Evolutionary conservation across 2,888 invertebrate species (phyloP), one percentile per base, ranked within the genome.

Genomic region (Amaurobius ferox): DNA sequence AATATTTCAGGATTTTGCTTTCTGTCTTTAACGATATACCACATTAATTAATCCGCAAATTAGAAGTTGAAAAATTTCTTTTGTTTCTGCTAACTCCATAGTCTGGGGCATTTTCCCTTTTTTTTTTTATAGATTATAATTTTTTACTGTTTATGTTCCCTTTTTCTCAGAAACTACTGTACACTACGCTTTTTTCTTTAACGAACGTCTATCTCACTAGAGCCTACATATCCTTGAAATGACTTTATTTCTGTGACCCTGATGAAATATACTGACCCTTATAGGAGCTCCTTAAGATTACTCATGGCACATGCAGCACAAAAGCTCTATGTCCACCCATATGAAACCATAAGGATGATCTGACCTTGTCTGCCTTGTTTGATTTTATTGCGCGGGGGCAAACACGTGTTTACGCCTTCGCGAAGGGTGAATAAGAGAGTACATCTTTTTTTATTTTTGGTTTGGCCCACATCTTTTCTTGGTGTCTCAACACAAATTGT

Each of bases 211-310:
- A 19, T 55, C 19, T 19, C 55, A 55, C 55, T 23, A 2, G 16
- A 55, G 23, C 55, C 55, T 23, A 55, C 55, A 55, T 55, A 19
- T 55, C 23, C 55, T 55, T 55, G 13, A 55, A 23, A 55, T 23
- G 23, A 19, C 23, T 23, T 55, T 55, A 23, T 23, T 55, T 1
- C 23, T 23, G 44, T 13, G 23, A 55, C 55, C 55, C 23, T 55
- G 55, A 55, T 55, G 19, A 55, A 23, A 55, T 3, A 23, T 19
- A 55, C 23, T 55, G 55, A 55, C 55, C 55, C 55, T 55, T 55
- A 55, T 55, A 23, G 19, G 55, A 55, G 23, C 7, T 55, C 2
- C 16, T n/a, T n/a, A n/a, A n/a, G n/a, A n/a, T n/a, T n/a, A n/a
- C n/a, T n/a, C n/a, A n/a, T n/a, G n/a, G n/a, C n/a, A n/a, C n/a